A percentile compares a stretch with the other conserved stretches of the same genome.
Conservation (phyloP, 2,113 vertebrate species). For the Oncorhynchus kisutch region DNA sequence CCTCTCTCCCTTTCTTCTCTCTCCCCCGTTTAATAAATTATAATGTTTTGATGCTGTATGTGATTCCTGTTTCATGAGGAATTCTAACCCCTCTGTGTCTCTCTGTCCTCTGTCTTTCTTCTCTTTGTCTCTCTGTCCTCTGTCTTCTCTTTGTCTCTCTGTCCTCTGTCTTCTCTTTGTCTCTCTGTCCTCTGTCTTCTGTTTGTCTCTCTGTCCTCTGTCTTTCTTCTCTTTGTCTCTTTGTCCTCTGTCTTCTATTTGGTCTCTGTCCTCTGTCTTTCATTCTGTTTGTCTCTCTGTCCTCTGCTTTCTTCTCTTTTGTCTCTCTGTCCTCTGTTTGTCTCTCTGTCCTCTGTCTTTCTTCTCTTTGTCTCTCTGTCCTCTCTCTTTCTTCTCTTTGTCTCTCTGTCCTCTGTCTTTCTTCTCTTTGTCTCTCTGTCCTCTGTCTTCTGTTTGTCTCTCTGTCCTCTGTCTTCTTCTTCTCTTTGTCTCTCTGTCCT, state of each 20-base stretch:
- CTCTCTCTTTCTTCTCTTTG: too few relatives aligned
- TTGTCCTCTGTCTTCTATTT: background rate
- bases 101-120: slow-evolving; percentile 44
- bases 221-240: background rate
- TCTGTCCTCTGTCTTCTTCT: too few relatives aligned
- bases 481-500: background rate
- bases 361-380: too few relatives aligned
- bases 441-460: slow-evolving; percentile 17
- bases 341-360: background rate
- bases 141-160: slow-evolving; percentile 73
- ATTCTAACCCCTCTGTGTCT: slow-evolving; percentile 56
- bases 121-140: slow-evolving; percentile 27
- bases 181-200: slow-evolving; percentile 32
- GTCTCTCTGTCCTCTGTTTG: background rate
- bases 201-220: slow-evolving; percentile 30
- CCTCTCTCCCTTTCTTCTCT: background rate
- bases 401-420: too few relatives aligned
- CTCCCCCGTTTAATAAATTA: background rate
- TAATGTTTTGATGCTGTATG: background rate
- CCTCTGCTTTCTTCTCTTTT: too few relatives aligned
- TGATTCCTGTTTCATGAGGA: background rate
- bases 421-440: background rate
- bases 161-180: slow-evolving; percentile 7
- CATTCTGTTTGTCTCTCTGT: too few relatives aligned
- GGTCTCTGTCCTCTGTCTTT: too few relatives aligned